Evolutionary conservation across 2,113 vertebrate genomes (phyloP).

Genomic region (Chunga burmeisteri): DNA sequence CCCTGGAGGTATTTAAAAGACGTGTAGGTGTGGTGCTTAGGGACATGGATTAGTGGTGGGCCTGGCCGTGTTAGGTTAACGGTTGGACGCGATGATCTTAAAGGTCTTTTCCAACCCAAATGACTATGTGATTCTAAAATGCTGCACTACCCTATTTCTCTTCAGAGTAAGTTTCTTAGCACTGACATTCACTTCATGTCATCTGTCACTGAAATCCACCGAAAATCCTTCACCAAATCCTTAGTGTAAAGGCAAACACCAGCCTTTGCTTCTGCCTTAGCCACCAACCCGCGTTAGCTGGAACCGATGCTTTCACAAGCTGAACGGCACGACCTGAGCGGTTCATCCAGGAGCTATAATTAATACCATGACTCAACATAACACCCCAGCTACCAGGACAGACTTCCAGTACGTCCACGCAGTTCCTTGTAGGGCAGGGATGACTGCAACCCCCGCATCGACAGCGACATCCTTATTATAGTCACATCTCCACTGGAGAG

Average conservation of each 20-base stretch:
- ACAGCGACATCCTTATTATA: slow-evolving; percentile 59
- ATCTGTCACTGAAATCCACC: not conserved
- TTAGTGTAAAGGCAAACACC: not conserved
- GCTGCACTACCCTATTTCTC: not conserved
- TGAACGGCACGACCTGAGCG: not conserved
- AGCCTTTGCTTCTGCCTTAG: not conserved
- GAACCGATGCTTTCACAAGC: not conserved
- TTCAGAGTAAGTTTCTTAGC: not conserved
- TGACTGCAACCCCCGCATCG: not conserved
- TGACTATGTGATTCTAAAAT: not conserved
- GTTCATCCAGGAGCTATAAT: slow-evolving; percentile 43
- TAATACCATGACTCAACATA: slow-evolving; percentile 41
- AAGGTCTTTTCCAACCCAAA: not conserved
- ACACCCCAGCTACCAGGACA: not conserved
- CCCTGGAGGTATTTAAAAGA: not conserved
- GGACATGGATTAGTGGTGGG: not conserved
- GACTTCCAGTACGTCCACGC: not conserved
- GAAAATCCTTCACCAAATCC: not conserved
- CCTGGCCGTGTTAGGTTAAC: not conserved
- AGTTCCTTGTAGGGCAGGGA: slow-evolving; percentile 56
- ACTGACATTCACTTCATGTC: not conserved
- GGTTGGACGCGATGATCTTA: not conserved
- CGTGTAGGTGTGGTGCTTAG: accelerated
- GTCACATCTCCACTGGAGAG: slow-evolving; percentile 34
- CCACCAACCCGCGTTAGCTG: not conserved